A percentile compares a stretch with the other conserved stretches of the same genome.
phyloP scores from a whole-genome alignment of 2,888 invertebrate species.

The Tachina fera region DNA sequence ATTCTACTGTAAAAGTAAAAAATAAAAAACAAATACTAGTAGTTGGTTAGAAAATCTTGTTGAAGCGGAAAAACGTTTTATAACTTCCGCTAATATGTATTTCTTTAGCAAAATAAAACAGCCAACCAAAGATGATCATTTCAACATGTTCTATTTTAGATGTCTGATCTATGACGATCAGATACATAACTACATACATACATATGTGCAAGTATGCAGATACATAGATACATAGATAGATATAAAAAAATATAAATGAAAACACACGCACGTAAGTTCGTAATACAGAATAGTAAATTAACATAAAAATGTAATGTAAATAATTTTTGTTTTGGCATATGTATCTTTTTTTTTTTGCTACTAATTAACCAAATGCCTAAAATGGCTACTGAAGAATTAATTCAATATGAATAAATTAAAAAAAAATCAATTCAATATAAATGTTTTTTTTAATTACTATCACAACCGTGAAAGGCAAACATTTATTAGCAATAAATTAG shows the following conservation, averaged over 20 bases:
- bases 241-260: background rate
- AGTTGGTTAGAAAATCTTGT: background rate
- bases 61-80: slow-evolving; percentile 46
- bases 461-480: slow-evolving; percentile 32
- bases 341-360: background rate
- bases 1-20: too few relatives aligned
- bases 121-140: background rate
- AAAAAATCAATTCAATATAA: slow-evolving; percentile 33
- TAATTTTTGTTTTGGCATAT: slow-evolving; percentile 4
- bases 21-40: too few relatives aligned
- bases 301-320: slow-evolving; percentile 34
- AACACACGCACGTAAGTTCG: background rate
- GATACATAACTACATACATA: too few relatives aligned
- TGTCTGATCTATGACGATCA: slow-evolving; percentile 23
- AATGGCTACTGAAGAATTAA: slow-evolving; percentile 17
- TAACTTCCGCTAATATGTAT: slow-evolving; percentile 38
- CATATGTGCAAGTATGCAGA: background rate
- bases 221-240: background rate
- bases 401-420: slow-evolving; percentile 32
- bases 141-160: slow-evolving; percentile 8
- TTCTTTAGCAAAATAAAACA: background rate
- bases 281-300: slow-evolving; percentile 24
- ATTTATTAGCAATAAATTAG: slow-evolving; percentile 29
- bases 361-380: slow-evolving; percentile 34
- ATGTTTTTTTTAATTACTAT: slow-evolving; percentile 21